Evolutionary conservation across 2,888 invertebrate genomes (phyloP).

Genomic region (Dasypolia templi): DNA sequence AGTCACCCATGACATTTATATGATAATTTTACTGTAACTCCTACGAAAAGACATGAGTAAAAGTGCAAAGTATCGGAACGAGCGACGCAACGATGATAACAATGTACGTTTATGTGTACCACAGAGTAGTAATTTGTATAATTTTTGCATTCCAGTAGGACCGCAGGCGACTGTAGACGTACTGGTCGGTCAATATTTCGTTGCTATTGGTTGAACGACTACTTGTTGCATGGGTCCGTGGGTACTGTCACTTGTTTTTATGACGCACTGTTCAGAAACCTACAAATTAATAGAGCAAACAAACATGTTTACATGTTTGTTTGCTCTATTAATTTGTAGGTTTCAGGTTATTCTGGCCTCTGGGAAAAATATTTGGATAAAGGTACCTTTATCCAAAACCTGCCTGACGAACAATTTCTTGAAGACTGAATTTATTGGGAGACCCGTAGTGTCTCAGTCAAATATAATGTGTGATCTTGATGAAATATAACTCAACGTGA

Average conservation of each 20-base stretch:
- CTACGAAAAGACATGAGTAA: conserved; percentile 85
- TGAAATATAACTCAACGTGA: background rate
- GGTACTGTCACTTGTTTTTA: conserved; percentile 55
- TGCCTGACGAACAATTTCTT: background rate
- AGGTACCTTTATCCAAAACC: background rate
- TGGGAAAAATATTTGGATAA: conserved; percentile 3
- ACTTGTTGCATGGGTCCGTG: conserved; percentile 62
- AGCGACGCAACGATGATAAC: conserved; percentile 72
- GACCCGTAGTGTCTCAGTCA: background rate
- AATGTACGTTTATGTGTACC: conserved; percentile 76
- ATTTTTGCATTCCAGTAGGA: conserved; percentile 78
- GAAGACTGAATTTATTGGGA: background rate
- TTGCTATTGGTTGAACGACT: conserved; percentile 47
- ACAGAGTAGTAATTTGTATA: conserved; percentile 83
- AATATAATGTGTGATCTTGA: background rate
- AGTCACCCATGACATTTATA: conserved; percentile 76
- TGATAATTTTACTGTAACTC: conserved; percentile 85
- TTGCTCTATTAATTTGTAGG: conserved; percentile 31
- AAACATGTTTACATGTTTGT: conserved; percentile 44
- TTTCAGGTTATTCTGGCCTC: background rate
- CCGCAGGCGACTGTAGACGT: conserved; percentile 54
- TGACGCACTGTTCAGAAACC: conserved; percentile 29
- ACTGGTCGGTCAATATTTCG: conserved; percentile 45
- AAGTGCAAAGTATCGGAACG: conserved; percentile 81
- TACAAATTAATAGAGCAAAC: conserved; percentile 34